A percentile compares a stretch with the other conserved stretches of the same genome.
Conservation (phyloP, 2,113 vertebrate species). For the Spheniscus mendiculus region DNA sequence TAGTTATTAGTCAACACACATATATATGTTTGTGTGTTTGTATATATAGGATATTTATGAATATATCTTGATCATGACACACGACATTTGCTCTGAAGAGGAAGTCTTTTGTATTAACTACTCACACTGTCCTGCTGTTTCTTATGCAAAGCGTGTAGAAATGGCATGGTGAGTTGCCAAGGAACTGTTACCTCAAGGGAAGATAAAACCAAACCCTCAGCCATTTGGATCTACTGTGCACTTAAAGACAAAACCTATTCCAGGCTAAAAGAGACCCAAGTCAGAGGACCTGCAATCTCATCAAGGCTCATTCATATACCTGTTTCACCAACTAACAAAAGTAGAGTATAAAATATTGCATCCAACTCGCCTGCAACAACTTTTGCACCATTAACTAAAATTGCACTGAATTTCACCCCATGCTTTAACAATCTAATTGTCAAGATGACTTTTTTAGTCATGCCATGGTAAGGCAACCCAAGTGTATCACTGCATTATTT, state of each 20-base stretch:
- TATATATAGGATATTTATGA: neutral
- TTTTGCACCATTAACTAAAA: neutral
- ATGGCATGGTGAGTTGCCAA: constrained; percentile 13
- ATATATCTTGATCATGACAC: neutral
- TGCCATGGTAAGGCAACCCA: neutral
- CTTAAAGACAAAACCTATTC: neutral
- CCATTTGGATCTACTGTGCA: neutral
- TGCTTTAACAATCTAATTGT: neutral
- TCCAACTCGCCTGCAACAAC: neutral
- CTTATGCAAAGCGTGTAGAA: constrained; percentile 25
- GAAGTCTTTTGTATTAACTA: neutral
- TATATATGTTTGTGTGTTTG: neutral
- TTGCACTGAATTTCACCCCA: neutral
- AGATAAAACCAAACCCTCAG: neutral
- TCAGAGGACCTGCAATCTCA: neutral
- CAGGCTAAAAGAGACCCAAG: neutral
- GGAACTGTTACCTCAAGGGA: neutral
- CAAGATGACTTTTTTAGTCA: neutral
- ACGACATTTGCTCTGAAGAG: neutral
- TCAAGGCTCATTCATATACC: neutral
- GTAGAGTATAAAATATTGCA: neutral
- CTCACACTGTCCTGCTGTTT: constrained; percentile 36
- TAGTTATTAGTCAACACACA: neutral
- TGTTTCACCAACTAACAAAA: neutral
- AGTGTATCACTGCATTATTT: neutral